These are phyloP conservation scores for Tympanoctomys barrerae DNA, from an alignment of 2,797 vertebrate genomes.

Conservation along the genomic window DNA sequence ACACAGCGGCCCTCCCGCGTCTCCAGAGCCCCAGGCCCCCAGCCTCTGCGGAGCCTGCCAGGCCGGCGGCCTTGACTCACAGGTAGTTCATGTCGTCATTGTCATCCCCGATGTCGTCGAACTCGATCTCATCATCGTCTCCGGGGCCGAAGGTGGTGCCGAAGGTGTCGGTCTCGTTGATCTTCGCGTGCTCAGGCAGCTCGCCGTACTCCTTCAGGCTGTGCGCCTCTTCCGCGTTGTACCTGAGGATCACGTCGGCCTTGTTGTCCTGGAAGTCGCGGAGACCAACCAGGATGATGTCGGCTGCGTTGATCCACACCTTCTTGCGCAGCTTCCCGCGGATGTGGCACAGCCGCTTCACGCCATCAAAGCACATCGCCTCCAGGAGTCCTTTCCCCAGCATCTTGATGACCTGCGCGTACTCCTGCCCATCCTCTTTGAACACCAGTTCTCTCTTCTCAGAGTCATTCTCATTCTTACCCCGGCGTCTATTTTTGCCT, in stretches of 20 bases:
- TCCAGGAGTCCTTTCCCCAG: background rate
- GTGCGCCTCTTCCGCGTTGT: background rate
- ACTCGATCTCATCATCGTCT: no score
- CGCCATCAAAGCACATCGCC: background rate
- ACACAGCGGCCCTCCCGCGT: no score
- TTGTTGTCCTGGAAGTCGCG: background rate
- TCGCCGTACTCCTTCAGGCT: background rate
- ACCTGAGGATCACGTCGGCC: background rate
- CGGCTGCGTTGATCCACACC: background rate
- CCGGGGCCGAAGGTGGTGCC: no score
- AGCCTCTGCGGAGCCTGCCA: no score
- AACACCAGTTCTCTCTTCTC: background rate
- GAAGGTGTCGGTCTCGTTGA: no score
- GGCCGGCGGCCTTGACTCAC: no score
- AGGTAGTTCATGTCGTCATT: no score
- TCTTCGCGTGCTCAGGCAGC: background rate
- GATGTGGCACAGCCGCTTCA: background rate
- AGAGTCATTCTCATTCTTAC: background rate
- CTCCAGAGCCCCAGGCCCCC: no score
- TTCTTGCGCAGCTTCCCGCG: background rate
- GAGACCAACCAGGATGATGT: conserved; percentile 63
- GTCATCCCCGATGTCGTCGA: no score
- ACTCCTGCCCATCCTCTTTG: background rate
- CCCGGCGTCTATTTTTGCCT: background rate
- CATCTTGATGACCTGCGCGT: background rate